Percentiles rank a stretch among this genome's conserved stretches.
Conservation (phyloP, 2,888 invertebrate species). For the Ametastegia equiseti region DNA sequence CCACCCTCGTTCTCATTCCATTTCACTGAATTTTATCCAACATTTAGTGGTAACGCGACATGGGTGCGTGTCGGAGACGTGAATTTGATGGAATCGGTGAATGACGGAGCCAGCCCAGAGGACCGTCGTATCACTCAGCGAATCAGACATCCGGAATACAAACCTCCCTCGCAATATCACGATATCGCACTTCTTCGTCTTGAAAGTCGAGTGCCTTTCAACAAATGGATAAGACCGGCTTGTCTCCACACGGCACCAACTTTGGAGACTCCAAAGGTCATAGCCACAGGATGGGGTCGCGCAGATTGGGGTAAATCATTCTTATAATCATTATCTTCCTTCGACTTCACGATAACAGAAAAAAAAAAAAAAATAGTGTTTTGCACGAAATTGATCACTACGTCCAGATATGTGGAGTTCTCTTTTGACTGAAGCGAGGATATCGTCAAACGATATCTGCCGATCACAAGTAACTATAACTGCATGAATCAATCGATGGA, state of each 20-base stretch:
- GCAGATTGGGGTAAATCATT: slow-evolving; percentile 59
- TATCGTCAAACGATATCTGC: not conserved
- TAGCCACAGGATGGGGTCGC: slow-evolving; percentile 77
- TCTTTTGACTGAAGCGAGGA: not conserved
- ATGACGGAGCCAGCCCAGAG: slow-evolving; percentile 73
- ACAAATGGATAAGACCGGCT: slow-evolving; percentile 75
- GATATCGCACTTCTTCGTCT: slow-evolving; percentile 78
- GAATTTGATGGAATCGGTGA: slow-evolving; percentile 68
- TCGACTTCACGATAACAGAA: not conserved
- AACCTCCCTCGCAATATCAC: slow-evolving; percentile 74
- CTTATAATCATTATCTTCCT: not conserved
- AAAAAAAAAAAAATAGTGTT: not conserved
- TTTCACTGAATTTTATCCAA: not conserved
- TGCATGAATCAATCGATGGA: not conserved
- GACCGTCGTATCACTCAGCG: slow-evolving; percentile 67
- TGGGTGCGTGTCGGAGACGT: slow-evolving; percentile 77
- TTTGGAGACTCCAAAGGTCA: slow-evolving; percentile 59
- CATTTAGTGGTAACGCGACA: slow-evolving; percentile 72
- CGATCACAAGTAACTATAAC: not conserved
- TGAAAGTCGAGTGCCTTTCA: slow-evolving; percentile 70
- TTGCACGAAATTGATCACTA: not conserved
- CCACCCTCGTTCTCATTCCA: not conserved
- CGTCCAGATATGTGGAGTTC: not conserved
- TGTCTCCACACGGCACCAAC: slow-evolving; percentile 70
- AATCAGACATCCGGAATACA: slow-evolving; percentile 75